Base-by-base conservation (phyloP, 2,113 vertebrate species). In the Fregata magnificens region DNA sequence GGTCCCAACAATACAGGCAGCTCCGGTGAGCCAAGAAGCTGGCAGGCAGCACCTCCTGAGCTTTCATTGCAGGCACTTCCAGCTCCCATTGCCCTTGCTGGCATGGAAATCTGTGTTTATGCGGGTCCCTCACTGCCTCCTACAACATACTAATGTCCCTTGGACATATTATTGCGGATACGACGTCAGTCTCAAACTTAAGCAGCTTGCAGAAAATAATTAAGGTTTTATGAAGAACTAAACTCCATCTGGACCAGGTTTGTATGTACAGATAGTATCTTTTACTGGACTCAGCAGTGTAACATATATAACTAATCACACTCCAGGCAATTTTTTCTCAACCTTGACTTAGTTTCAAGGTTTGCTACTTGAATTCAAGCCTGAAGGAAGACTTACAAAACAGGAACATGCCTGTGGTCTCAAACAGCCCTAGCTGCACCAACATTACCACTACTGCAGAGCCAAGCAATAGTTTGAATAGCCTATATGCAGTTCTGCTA, bases 1-100 rank as follows among this genome's bases (percentile, higher is more conserved):
- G 67, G n/a, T 32, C 12, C n/a, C 20, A 53, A 8, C 0, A 1
- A 24, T 4, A 17, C n/a, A 22, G 21, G 42, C 2, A 2, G 53
- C 26, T 59, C 61, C 5, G 2, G 34, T 6, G 40, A 69, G 34
- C 28, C 63, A 56, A 12, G 49, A 63, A 34, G 22, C 36, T 32
- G 32, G 7, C 2, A 4, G 65, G 28, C 38, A 62, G 28, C 13
- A 21, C 10, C 15, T 82, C 50, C 16, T 15, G 28, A 82, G 28
- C 24, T 50, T 62, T 21, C 9, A 6, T 6, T 3, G 18, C 31
- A 9, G 31, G 53, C 17, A 69, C 24, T 50, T n/a, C 25, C 71
- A 77, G 36, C 26, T 76, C 22, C 44, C 1, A 0, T 10, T 29
- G 32, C 11, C 36, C 24, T 6, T n/a, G 26, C 34, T 2, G 2